Percentiles rank a stretch among this genome's conserved stretches.
These are phyloP conservation scores for Macrocentrus cingulum DNA, from an alignment of 1,140 invertebrate genomes.

Conservation along the genomic window DNA sequence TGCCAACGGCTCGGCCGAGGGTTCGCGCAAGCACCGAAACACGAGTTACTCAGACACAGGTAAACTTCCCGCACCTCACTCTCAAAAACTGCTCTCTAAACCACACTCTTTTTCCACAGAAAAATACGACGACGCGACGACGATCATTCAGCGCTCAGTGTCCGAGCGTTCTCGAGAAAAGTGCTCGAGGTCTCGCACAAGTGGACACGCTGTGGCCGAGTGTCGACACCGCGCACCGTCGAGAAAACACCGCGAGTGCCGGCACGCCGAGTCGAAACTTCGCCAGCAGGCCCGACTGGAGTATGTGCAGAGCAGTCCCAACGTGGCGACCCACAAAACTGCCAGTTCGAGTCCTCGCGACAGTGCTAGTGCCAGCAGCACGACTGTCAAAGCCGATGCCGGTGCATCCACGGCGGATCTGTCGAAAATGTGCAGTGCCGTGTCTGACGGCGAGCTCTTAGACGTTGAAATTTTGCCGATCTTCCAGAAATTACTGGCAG, in stretches of 20 bases:
- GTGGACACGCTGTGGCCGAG: conserved; percentile 39
- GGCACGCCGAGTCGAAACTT: conserved; percentile 50
- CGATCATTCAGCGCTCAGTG: conserved; percentile 59
- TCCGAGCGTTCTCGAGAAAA: conserved; percentile 58
- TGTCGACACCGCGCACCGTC: conserved; percentile 47
- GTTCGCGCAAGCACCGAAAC: conserved; percentile 37
- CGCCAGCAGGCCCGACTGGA: conserved; percentile 59
- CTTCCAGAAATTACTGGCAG: conserved; percentile 85
- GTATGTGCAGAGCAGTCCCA: conserved; percentile 66
- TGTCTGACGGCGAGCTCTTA: conserved; percentile 80
- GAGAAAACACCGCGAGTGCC: conserved; percentile 45
- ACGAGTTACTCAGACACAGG: conserved; percentile 51
- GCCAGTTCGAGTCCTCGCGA: conserved; percentile 44
- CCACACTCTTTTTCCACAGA: conserved; percentile 35
- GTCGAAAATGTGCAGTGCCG: conserved; percentile 73
- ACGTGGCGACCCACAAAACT: conserved; percentile 59
- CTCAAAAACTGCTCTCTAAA: too few species aligned
- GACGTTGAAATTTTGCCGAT: conserved; percentile 84
- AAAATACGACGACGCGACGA: conserved; percentile 49
- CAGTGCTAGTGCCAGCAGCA: conserved; percentile 17
- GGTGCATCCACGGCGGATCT: conserved; percentile 50
- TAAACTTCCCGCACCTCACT: conserved; percentile 21
- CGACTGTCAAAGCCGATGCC: conserved; percentile 2
- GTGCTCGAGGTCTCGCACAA: conserved; percentile 25
- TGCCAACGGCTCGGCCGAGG: conserved; percentile 32